Evolutionary conservation across 2,797 vertebrate species (phyloP), one percentile per base, ranked within the genome.

Genomic region (Pangasius djambal): DNA sequence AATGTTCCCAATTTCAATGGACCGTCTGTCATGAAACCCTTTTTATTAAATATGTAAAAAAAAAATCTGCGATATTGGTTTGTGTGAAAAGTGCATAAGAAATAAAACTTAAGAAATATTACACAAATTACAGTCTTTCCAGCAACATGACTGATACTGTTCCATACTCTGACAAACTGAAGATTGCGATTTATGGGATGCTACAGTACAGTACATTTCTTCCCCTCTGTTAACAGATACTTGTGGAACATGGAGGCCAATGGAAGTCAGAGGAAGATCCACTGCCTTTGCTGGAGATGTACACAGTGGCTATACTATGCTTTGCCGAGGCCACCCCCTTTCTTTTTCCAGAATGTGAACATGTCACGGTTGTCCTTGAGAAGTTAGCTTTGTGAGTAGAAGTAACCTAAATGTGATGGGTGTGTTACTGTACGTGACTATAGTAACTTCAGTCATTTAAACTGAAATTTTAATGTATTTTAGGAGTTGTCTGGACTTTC

Each of bases 401-500:
- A 84, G 61, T 72, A 25, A 82, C 82, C n/a, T 69, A 34, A 79
- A 25, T 79, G 78, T 67, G 61, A 65, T 67, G 13, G 18, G 31
- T 85, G 20, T 40, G 8, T 72, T 52, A 34, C 6, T 34, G n/a
- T 85, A 34, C n/a, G 37, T 55, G 28, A 28, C 59, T n/a, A 5
- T 65, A 83, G 3, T n/a, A 25, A 37, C 25, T 55, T 37, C 20
- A 34, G 6, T 18, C 15, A 37, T 52, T 57, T 13, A 3, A 57
- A 34, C 4, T 82, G 1, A 28, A 52, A 28, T 57, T 70, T n/a
- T 16, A 52, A 52, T 87, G 28, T 67, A 37, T 92, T 70, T 89
- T 94, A 99, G 99, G 97, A 99, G 98, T 96, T 99, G 98, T 96
- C 97, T 97, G 94, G 98, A 99, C 96, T 97, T 99, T 95, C 95